Conservation (phyloP, 2,113 vertebrate species). For the Anhinga anhinga region DNA sequence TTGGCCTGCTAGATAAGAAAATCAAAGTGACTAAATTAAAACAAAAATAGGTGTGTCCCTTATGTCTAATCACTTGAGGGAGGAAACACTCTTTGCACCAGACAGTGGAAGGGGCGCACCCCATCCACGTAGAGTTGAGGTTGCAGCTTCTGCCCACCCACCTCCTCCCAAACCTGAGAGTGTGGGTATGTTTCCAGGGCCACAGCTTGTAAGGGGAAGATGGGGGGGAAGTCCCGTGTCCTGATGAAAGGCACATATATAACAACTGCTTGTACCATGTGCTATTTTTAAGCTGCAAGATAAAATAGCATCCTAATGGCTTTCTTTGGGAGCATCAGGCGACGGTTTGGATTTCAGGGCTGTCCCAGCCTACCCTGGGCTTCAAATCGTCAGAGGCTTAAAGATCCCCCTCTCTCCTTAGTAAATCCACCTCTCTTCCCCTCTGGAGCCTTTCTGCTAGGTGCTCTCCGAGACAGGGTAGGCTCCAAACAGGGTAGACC, state of each 20-base stretch:
- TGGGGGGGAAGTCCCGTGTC: neutral
- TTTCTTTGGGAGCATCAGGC: neutral
- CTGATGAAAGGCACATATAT: neutral
- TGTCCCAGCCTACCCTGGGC: neutral
- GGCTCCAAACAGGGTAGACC: accelerated
- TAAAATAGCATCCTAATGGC: slow-evolving; percentile 35
- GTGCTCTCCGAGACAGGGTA: accelerated
- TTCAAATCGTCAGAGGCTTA: neutral
- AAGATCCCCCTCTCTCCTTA: neutral
- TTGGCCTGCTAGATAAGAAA: slow-evolving; percentile 22
- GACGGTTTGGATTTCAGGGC: neutral
- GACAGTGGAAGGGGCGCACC: neutral
- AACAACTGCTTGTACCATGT: neutral
- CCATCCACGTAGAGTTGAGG: neutral
- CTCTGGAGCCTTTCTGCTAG: neutral
- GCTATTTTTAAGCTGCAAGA: slow-evolving; percentile 51
- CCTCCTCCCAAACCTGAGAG: neutral
- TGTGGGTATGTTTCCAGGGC: neutral
- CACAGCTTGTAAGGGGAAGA: neutral
- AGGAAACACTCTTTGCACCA: neutral
- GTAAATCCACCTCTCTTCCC: neutral
- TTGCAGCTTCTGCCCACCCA: neutral
- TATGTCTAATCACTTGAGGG: neutral
- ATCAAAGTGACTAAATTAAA: slow-evolving; percentile 2
- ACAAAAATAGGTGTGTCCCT: neutral